These are phyloP conservation scores for Corythoichthys haematopterus DNA, from an alignment of 2,113 vertebrate genomes.

Conservation along the genomic window DNA sequence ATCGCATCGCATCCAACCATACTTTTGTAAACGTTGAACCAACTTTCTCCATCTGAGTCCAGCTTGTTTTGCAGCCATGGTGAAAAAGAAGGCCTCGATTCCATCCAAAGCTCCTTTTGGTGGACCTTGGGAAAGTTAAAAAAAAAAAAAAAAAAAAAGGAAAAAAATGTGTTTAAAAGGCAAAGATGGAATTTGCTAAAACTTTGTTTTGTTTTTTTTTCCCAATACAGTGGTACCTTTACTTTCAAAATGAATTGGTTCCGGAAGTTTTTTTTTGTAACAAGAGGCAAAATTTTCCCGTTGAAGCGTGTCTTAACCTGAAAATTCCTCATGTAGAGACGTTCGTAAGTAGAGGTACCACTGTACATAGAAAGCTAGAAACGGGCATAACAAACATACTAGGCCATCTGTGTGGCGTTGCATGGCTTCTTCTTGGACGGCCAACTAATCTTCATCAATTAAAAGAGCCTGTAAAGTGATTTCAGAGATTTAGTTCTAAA, in stretches of 20 bases:
- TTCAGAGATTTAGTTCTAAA: background rate
- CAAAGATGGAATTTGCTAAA: too few species aligned
- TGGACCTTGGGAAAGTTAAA: conserved; percentile 4
- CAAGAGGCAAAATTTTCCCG: too few species aligned
- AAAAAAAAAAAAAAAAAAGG: too few species aligned
- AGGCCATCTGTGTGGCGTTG: background rate
- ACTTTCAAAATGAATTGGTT: too few species aligned
- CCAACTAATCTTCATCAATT: background rate
- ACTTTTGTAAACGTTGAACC: background rate
- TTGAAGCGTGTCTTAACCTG: too few species aligned
- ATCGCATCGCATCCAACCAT: background rate
- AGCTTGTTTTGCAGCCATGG: background rate
- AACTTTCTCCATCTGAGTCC: conserved; percentile 12
- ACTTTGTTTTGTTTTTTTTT: too few species aligned
- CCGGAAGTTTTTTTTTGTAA: too few species aligned
- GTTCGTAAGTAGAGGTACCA: too few species aligned
- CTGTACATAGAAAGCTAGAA: too few species aligned
- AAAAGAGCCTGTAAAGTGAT: background rate
- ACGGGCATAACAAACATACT: background rate
- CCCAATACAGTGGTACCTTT: too few species aligned
- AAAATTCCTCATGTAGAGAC: too few species aligned
- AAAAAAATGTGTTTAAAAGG: background rate
- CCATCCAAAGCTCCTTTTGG: conserved; percentile 27
- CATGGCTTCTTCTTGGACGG: too few species aligned
- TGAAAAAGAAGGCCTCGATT: conserved; percentile 21